A percentile compares a stretch with the other conserved stretches of the same genome.
phyloP scores from a whole-genome alignment of 2,888 invertebrate genomes.

The Stenurella melanura region DNA sequence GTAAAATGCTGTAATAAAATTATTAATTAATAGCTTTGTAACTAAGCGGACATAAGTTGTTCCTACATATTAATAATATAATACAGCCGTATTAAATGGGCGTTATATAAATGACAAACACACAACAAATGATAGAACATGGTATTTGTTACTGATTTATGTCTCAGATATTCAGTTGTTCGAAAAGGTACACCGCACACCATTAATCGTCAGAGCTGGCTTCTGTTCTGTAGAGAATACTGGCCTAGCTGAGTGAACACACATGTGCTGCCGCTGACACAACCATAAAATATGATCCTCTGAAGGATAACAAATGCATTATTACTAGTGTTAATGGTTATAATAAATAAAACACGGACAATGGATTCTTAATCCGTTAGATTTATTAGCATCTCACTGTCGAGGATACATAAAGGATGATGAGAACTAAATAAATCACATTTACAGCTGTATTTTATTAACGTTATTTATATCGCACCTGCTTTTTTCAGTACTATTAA shows the following conservation, averaged over 20 bases:
- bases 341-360: slow-evolving; percentile 74
- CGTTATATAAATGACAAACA: slow-evolving; percentile 70
- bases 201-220: slow-evolving; percentile 70
- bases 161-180: slow-evolving; percentile 70
- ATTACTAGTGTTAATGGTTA: slow-evolving; percentile 74
- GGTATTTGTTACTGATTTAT: slow-evolving; percentile 71
- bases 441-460: slow-evolving; percentile 61
- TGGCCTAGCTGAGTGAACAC: slow-evolving; percentile 61
- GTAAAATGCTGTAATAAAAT: slow-evolving; percentile 22
- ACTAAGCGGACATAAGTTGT: slow-evolving; percentile 47
- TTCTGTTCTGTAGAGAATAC: slow-evolving; percentile 63
- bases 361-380: slow-evolving; percentile 73
- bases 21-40: slow-evolving; percentile 49
- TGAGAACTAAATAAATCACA: slow-evolving; percentile 68
- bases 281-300: slow-evolving; percentile 71
- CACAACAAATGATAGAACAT: slow-evolving; percentile 70
- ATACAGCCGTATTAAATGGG: slow-evolving; percentile 60
- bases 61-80: slow-evolving; percentile 54
- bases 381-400: slow-evolving; percentile 70
- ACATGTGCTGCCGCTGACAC: slow-evolving; percentile 71
- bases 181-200: slow-evolving; percentile 71
- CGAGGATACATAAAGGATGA: slow-evolving; percentile 68
- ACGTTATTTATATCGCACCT: slow-evolving; percentile 62
- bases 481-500: slow-evolving; percentile 40
- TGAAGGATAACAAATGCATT: slow-evolving; percentile 74